Evolutionary conservation across 1,140 invertebrate species (phyloP), one percentile per base, ranked within the genome.

Genomic region (Metaphire vulgaris): DNA sequence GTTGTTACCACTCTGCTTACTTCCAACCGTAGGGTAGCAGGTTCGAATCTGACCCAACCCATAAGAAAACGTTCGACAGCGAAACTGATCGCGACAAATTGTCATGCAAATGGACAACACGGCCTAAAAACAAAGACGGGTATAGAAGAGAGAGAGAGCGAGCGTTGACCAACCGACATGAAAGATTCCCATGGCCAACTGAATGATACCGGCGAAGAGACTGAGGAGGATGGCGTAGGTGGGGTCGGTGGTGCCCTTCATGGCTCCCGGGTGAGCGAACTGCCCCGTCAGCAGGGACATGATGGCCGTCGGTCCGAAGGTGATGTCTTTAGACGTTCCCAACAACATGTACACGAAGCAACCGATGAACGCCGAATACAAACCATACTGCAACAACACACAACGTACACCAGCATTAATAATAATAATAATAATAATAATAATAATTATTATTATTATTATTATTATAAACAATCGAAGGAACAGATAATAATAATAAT

Each of bases 291-390:
- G 83, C 1, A 87, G 80, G 12, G 84, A 85, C 84, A 86, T 85
- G 75, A 87, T 86, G 76, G 86, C 85, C 29, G 85, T 86, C 26
- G 85, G 85, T 70, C 87, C 87, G 0, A 87, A 79, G 6, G 93
- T 95, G 1, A 97, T 92, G 87, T 97, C 92, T 83, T 92, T 94
- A 69, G 94, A 91, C 0, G 93, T 94, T 6, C 95, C 95, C 80
- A 98, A 90, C 75, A 96, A 84, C 64, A 92, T 88, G 84, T 98
- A 98, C 26, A 96, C 86, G 80, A 96, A 93, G 78, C 91, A 93
- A 2, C 94, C 94, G 86, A 95, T 90, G 85, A 96, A 96, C 0
- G 93, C 92, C 0, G 94, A 94, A 85, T 97, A 97, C 2, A 97
- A 87, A 0, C 95, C 95, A 83, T 86, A 87, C 85, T 87, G 80